Evolutionary conservation across 1,140 invertebrate genomes (phyloP), one percentile per base, ranked within the genome.

Genomic region (Ctenoplectra terminalis): DNA sequence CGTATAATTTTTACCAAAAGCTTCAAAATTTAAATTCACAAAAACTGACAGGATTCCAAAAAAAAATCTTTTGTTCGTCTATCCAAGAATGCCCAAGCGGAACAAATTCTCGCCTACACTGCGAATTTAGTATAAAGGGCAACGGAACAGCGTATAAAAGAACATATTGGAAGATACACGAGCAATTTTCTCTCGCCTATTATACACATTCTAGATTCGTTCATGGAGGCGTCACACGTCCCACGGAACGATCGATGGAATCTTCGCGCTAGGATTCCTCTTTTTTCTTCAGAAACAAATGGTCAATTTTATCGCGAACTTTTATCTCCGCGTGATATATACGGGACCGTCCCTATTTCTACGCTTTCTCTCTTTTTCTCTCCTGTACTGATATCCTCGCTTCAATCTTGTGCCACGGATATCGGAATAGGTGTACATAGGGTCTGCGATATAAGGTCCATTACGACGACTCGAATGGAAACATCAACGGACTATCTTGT

Each of bases 261-360:
- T 56, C 52, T 56, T 66, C 61, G n/a, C n/a, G 11, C 7, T 26
- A 29, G 6, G 37, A 17, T 34, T 15, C 17, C 50, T 43, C 34
- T 34, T 58, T 76, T 60, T 78, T 70, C 43, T 63, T 50, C 69
- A 31, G 64, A 76, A 76, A 76, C 63, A 76, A 81, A 81, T 61
- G 80, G 63, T 67, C 66, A 82, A 82, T 52, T 82, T 78, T 78
- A 82, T 78, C 75, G 46, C 29, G 20, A 34, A 70, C 56, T 82
- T 82, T 78, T 78, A 82, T 82, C 74, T 69, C 17, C 48, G 8
- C 48, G 58, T 70, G 50, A 81, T 66, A 66, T 66, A 71, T 71
- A 50, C 40, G n/a, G 15, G 34, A 29, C 17, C n/a, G 43, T 71
- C 43, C n/a, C 34, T 20, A 5, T 50, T 46, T 52, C 43, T 61